Conservation (phyloP, 2,797 vertebrate species). For the Paedocypris micromegethes region DNA sequence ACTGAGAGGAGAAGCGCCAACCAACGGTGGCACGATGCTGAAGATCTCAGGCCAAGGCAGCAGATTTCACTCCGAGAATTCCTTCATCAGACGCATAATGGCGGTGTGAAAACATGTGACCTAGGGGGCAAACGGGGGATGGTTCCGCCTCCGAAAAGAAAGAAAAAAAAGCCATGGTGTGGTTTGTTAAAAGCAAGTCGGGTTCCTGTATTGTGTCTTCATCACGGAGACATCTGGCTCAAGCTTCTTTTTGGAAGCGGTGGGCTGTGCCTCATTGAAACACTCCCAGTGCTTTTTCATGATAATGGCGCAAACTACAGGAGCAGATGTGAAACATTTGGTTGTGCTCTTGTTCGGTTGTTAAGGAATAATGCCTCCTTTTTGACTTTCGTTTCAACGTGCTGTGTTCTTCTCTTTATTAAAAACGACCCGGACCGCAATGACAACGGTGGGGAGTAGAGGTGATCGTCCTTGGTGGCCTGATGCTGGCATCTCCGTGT, state of each 20-base stretch:
- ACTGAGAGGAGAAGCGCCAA: neutral
- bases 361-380: slow-evolving; percentile 84
- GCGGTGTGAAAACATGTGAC: slow-evolving; percentile 60
- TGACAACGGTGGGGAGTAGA: slow-evolving; percentile 46
- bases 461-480: slow-evolving; percentile 78
- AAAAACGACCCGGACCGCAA: slow-evolving; percentile 51
- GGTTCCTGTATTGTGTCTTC: slow-evolving; percentile 62
- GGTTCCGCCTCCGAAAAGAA: slow-evolving; percentile 46
- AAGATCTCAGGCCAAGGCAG: slow-evolving; percentile 3
- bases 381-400: slow-evolving; percentile 64
- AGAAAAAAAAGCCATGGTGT: slow-evolving; percentile 50
- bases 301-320: slow-evolving; percentile 73
- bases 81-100: slow-evolving; percentile 26
- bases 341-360: slow-evolving; percentile 87
- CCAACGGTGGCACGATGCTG: slow-evolving; percentile 8
- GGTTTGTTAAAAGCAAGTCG: slow-evolving; percentile 72
- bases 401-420: slow-evolving; percentile 46
- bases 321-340: slow-evolving; percentile 97
- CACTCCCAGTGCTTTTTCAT: slow-evolving; percentile 81
- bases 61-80: slow-evolving; percentile 30
- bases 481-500: neutral
- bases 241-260: slow-evolving; percentile 65
- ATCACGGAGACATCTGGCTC: slow-evolving; percentile 32
- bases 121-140: slow-evolving; percentile 51
- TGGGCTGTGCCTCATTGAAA: slow-evolving; percentile 79